A percentile compares a stretch with the other conserved stretches of the same genome.
Evolutionary conservation across 1,140 invertebrate genomes (phyloP).

Genomic region (Olivierus martensii): DNA sequence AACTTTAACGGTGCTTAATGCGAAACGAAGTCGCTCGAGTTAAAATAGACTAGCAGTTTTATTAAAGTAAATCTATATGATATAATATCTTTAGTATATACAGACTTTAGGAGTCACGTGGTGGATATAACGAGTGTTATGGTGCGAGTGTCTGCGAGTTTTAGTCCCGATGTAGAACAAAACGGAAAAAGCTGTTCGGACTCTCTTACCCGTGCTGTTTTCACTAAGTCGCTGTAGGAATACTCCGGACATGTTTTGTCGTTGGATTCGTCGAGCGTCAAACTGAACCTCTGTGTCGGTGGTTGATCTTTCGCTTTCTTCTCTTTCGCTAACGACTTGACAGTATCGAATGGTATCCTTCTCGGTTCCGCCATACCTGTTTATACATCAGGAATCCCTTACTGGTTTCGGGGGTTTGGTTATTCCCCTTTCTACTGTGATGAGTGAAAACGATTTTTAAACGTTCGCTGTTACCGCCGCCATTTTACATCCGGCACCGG

Average conservation of each 20-base stretch:
- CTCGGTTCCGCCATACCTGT: conserved; percentile 38
- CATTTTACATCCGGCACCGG: conserved; percentile 2
- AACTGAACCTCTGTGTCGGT: conserved; percentile 40
- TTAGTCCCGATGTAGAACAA: conserved; percentile 17
- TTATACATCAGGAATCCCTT: conserved; percentile 4
- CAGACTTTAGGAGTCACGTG: neutral
- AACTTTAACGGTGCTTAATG: too few relatives aligned
- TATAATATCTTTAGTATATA: neutral
- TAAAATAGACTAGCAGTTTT: too few relatives aligned
- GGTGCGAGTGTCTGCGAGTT: conserved; percentile 1
- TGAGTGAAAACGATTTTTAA: conserved; percentile 3
- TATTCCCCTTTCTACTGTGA: conserved; percentile 1
- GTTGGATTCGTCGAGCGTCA: conserved; percentile 45
- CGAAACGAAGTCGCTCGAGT: too few relatives aligned
- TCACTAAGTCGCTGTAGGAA: conserved; percentile 46
- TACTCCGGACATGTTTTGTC: conserved; percentile 48
- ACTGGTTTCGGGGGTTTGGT: conserved; percentile 4
- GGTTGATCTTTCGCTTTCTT: conserved; percentile 34
- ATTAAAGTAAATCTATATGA: conserved; percentile 4
- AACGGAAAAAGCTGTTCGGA: conserved; percentile 19
- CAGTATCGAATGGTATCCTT: conserved; percentile 35
- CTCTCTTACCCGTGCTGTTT: conserved; percentile 40
- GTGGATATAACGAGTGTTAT: neutral
- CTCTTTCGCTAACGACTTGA: conserved; percentile 26
- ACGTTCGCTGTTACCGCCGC: conserved; percentile 14